Conservation (phyloP, 92 coral and sea anemone species). For the Epizoanthus illoricatus region DNA sequence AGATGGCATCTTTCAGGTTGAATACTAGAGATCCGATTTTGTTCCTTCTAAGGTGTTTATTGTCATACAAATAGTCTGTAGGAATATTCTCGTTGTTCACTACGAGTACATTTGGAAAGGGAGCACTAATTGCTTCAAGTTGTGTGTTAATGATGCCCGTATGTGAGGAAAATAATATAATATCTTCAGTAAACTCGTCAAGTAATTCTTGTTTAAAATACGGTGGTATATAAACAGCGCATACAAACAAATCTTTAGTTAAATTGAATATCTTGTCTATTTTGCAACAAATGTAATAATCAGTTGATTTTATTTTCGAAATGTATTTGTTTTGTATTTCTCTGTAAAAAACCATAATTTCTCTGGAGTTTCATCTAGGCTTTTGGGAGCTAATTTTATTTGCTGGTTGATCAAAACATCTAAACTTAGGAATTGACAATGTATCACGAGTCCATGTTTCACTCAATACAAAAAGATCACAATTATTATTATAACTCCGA, state of each 20-base stretch:
- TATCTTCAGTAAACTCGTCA: too few species aligned
- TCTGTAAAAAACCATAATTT: not conserved
- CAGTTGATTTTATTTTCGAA: not conserved
- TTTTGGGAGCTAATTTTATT: not conserved
- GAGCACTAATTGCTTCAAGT: slow-evolving; percentile 7
- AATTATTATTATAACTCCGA: not conserved
- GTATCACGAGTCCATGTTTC: slow-evolving; percentile 10
- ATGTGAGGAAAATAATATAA: too few species aligned
- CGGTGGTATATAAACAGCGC: too few species aligned
- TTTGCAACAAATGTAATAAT: too few species aligned
- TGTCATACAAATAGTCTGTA: slow-evolving; percentile 6
- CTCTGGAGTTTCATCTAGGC: not conserved
- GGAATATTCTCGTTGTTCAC: slow-evolving; percentile 43
- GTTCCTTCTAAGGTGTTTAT: slow-evolving; percentile 24
- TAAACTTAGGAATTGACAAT: not conserved
- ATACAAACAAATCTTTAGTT: too few species aligned
- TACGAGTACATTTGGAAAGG: slow-evolving; percentile 35
- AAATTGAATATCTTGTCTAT: too few species aligned
- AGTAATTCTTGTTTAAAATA: too few species aligned
- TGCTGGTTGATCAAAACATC: slow-evolving; percentile 1
- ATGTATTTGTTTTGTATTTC: not conserved
- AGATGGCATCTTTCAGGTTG: slow-evolving; percentile 33
- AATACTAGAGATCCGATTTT: slow-evolving; percentile 38
- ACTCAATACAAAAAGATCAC: slow-evolving; percentile 11
- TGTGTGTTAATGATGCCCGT: slow-evolving; percentile 1